Percentiles rank a stretch among this genome's conserved stretches.
Evolutionary conservation across 2,888 invertebrate species (phyloP).

Genomic region (Byasa hedistus): DNA sequence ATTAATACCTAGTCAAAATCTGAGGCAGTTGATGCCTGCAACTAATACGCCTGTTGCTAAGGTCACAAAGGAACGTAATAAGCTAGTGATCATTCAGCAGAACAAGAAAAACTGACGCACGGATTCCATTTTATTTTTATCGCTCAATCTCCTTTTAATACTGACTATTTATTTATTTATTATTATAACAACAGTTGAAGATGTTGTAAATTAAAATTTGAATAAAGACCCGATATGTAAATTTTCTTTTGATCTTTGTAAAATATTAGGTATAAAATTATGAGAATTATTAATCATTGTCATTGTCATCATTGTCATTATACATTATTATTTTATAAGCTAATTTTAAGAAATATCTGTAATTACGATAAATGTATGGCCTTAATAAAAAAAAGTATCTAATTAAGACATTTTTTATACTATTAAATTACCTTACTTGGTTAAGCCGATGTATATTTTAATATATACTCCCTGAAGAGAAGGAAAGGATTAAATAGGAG

Average conservation of each 20-base stretch:
- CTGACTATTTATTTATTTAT: constrained; percentile 27
- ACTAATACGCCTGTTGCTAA: constrained; percentile 84
- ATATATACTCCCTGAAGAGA: too few relatives aligned
- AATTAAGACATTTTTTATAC: too few relatives aligned
- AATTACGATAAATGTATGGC: too few relatives aligned
- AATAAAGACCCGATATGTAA: too few relatives aligned
- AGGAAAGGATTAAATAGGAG: too few relatives aligned
- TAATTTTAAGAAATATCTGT: too few relatives aligned
- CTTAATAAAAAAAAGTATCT: too few relatives aligned
- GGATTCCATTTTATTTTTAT: constrained; percentile 40
- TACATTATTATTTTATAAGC: too few relatives aligned
- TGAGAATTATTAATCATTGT: not conserved
- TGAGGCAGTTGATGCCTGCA: constrained; percentile 84
- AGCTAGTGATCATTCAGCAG: constrained; percentile 88
- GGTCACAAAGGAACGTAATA: constrained; percentile 90
- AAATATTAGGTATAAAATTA: not conserved
- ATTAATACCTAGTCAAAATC: constrained; percentile 83
- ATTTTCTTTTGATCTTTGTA: too few relatives aligned
- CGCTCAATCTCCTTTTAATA: constrained; percentile 34
- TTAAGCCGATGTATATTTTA: too few relatives aligned
- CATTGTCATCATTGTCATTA: too few relatives aligned
- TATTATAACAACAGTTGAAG: constrained; percentile 2
- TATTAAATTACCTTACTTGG: too few relatives aligned
- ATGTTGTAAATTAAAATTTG: not conserved
- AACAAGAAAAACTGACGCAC: constrained; percentile 75